phyloP scores from a whole-genome alignment of 2,888 invertebrate species.

The Lacanobia oleracea region DNA sequence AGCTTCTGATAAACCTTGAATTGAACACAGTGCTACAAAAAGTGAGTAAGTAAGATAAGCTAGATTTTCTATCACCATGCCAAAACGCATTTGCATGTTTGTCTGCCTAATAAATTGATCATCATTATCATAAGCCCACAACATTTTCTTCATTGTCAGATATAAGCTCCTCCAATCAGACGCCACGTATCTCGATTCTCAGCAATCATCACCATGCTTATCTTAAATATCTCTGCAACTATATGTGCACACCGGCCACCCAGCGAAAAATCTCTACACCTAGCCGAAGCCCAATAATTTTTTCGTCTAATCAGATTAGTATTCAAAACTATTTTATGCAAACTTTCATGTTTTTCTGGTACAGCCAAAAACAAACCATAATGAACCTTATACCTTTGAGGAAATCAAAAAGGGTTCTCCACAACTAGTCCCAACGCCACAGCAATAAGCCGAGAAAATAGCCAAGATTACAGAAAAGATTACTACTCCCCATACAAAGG shows the following conservation, averaged over 20 bases:
- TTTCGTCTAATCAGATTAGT: neutral
- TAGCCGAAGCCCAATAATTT: neutral
- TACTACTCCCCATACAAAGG: constrained; percentile 36
- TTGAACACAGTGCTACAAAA: neutral
- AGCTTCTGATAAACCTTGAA: neutral
- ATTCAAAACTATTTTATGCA: no score
- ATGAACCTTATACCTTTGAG: neutral
- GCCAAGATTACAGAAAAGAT: constrained; percentile 47
- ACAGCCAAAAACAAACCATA: neutral
- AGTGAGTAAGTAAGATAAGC: no score
- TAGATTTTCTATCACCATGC: neutral
- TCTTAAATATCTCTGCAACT: no score
- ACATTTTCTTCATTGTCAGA: no score
- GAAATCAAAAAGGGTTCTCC: constrained; percentile 11
- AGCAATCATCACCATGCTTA: no score
- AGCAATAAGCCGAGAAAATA: constrained; percentile 53
- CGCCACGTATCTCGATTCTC: no score
- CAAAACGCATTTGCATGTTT: no score
- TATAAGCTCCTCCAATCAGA: no score
- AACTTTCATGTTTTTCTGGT: no score
- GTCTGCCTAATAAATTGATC: neutral
- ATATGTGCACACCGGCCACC: no score
- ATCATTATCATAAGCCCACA: no score
- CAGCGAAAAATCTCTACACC: no score
- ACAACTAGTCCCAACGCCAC: constrained; percentile 11